These are phyloP conservation scores for Acipenser transmontanus DNA, from an alignment of 2,797 vertebrate species.

Conservation along the genomic window DNA sequence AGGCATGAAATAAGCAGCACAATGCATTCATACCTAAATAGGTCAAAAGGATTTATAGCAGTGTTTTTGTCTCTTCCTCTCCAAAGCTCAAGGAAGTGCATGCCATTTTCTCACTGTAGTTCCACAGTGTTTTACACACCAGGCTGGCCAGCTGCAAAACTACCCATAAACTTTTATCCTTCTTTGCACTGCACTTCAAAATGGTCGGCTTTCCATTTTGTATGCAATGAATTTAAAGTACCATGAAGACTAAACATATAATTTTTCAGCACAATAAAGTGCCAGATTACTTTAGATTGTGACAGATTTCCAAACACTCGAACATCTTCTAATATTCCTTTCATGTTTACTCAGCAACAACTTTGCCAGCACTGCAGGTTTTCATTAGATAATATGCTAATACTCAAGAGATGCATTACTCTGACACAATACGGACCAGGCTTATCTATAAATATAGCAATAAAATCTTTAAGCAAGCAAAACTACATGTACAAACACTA, in stretches of 20 bases:
- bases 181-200: too few relatives aligned
- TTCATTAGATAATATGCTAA: too few relatives aligned
- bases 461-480: too few relatives aligned
- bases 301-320: conserved; percentile 90
- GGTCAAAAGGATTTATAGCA: conserved; percentile 59
- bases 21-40: conserved; percentile 64
- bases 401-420: too few relatives aligned
- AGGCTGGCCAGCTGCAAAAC: conserved; percentile 89
- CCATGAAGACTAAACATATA: conserved; percentile 50
- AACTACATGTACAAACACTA: not conserved
- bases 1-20: not conserved
- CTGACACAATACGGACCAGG: too few relatives aligned
- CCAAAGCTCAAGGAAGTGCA: conserved; percentile 39
- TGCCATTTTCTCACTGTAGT: conserved; percentile 63
- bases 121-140: conserved; percentile 90
- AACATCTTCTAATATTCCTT: conserved; percentile 66
- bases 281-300: conserved; percentile 68
- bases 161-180: conserved; percentile 6
- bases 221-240: not conserved
- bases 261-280: conserved; percentile 78
- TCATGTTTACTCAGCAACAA: too few relatives aligned
- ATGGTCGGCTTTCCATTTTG: too few relatives aligned
- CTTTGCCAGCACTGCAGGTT: too few relatives aligned
- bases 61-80: conserved; percentile 37
- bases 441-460: too few relatives aligned